A percentile compares a stretch with the other conserved stretches of the same genome.
These are phyloP conservation scores for Muntiacus reevesi DNA, from an alignment of 2,113 vertebrate genomes.

Conservation along the genomic window DNA sequence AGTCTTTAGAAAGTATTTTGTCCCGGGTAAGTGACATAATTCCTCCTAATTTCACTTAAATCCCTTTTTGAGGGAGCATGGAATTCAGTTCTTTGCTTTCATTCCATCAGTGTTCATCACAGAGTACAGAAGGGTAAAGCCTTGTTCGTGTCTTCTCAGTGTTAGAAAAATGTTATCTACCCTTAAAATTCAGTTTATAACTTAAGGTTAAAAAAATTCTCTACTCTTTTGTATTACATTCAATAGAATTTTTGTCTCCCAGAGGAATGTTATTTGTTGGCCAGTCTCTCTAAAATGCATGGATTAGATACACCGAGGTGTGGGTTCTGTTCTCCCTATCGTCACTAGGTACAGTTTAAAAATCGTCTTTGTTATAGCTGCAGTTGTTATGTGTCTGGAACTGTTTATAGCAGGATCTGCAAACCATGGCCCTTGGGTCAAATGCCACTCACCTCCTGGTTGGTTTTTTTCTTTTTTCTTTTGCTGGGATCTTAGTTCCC, in stretches of 20 bases:
- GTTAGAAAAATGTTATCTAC: not conserved
- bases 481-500: not conserved
- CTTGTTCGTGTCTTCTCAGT: not conserved
- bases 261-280: not conserved
- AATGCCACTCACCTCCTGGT: not conserved
- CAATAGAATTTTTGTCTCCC: not conserved
- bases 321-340: not conserved
- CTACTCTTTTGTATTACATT: not conserved
- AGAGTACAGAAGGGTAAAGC: not conserved
- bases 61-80: not conserved
- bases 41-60: not conserved
- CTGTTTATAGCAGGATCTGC: not conserved
- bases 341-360: not conserved
- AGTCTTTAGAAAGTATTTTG: constrained; percentile 92
- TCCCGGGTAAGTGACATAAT: constrained; percentile 77
- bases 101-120: not conserved
- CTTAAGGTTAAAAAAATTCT: not conserved
- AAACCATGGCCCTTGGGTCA: not conserved
- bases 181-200: not conserved
- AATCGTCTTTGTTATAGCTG: not conserved
- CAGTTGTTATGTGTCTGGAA: not conserved
- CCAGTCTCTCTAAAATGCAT: not conserved
- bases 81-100: not conserved
- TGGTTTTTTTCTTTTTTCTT: not conserved
- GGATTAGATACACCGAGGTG: not conserved